Evolutionary conservation across 2,888 invertebrate species (phyloP).

Genomic region (Luperina nickerlii): DNA sequence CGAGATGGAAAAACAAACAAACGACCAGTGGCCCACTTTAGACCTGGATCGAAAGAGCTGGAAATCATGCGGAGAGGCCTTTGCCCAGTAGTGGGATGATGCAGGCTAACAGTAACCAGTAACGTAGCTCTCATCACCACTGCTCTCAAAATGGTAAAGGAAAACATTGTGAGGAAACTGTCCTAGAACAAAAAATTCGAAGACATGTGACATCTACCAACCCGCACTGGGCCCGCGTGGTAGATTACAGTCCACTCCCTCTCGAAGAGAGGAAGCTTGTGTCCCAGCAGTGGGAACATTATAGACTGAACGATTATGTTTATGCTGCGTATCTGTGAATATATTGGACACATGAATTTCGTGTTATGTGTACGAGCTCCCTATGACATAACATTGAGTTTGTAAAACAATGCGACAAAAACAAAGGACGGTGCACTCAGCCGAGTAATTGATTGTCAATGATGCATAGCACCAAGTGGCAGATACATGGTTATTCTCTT

Average conservation of each 20-base stretch:
- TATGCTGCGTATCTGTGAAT: not conserved
- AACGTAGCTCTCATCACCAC: not conserved
- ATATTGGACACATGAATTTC: not conserved
- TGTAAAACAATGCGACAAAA: not conserved
- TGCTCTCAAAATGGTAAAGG: not conserved
- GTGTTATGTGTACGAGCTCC: not conserved
- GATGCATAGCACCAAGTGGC: constrained; percentile 5
- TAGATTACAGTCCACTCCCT: not conserved
- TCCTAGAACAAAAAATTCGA: not conserved
- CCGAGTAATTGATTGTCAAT: constrained; percentile 10
- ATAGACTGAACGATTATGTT: not conserved
- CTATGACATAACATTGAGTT: constrained; percentile 8
- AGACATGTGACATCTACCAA: not conserved
- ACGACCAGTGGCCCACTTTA: too few species aligned
- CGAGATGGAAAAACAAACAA: too few species aligned
- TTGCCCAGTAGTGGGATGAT: too few species aligned
- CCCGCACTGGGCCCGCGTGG: not conserved
- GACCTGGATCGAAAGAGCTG: too few species aligned
- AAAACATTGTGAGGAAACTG: not conserved
- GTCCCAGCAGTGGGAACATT: not conserved
- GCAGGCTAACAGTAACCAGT: too few species aligned
- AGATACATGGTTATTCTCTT: constrained; percentile 11
- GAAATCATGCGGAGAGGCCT: too few species aligned
- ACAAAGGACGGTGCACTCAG: constrained; percentile 16
- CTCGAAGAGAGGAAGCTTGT: not conserved